Conservation (phyloP, 2,888 invertebrate species). For the Antitype chi region DNA sequence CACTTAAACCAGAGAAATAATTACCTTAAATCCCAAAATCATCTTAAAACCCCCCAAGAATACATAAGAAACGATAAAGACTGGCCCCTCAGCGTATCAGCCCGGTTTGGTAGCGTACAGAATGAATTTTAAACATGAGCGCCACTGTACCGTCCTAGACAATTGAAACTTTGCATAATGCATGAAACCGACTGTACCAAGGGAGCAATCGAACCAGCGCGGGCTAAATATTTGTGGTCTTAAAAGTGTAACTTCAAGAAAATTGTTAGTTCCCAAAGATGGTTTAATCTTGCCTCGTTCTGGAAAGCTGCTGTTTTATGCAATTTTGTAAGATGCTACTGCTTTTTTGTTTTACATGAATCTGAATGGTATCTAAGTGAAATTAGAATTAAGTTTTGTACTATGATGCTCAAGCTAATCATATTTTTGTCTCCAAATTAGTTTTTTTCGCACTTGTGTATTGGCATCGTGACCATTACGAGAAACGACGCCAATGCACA, state of each 20-base stretch:
- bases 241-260: conserved; percentile 65
- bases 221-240: conserved; percentile 76
- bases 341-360: conserved; percentile 9
- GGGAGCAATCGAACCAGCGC: conserved; percentile 69
- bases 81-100: conserved; percentile 67
- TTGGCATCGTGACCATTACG: not conserved
- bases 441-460: not conserved
- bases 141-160: conserved; percentile 74
- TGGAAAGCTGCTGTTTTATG: conserved; percentile 36
- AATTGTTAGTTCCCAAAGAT: conserved; percentile 61
- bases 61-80: conserved; percentile 74
- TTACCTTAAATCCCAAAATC: conserved; percentile 14
- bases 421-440: not conserved
- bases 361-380: conserved; percentile 22
- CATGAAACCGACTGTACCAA: conserved; percentile 74
- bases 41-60: conserved; percentile 38
- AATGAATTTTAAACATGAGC: conserved; percentile 81
- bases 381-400: conserved; percentile 3
- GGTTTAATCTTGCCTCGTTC: conserved; percentile 51
- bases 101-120: conserved; percentile 66
- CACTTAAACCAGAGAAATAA: conserved; percentile 8
- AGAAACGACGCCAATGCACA: no score
- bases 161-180: conserved; percentile 86
- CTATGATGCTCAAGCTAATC: not conserved
- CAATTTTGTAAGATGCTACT: conserved; percentile 31